A percentile compares a stretch with the other conserved stretches of the same genome.
phyloP scores from a whole-genome alignment of 2,888 invertebrate genomes.

The Furcula furcula region DNA sequence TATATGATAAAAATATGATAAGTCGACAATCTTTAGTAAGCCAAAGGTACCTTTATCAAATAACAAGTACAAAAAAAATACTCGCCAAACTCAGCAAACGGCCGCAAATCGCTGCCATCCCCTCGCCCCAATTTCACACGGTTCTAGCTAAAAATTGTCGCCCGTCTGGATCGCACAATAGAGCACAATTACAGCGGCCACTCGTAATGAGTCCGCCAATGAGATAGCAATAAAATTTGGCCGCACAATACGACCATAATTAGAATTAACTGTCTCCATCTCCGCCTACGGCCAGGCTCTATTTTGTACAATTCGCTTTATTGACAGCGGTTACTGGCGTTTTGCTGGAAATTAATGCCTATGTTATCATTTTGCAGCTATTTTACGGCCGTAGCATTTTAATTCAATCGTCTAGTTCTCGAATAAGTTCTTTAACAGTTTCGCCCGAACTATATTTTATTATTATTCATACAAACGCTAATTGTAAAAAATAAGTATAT shows the following conservation, averaged over 20 bases:
- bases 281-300: conserved; percentile 67
- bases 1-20: too few species aligned
- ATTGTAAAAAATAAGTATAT: too few species aligned
- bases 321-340: conserved; percentile 51
- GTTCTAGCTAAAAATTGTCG: conserved; percentile 63
- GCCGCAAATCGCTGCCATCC: conserved; percentile 50
- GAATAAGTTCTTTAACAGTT: too few species aligned
- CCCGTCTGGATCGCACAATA: conserved; percentile 58
- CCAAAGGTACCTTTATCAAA: too few species aligned
- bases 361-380: background rate
- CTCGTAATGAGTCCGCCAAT: conserved; percentile 72
- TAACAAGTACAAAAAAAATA: conserved; percentile 25
- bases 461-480: too few species aligned
- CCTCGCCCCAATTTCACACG: conserved; percentile 69
- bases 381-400: too few species aligned
- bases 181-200: conserved; percentile 62
- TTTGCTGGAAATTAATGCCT: conserved; percentile 7
- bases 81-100: conserved; percentile 42
- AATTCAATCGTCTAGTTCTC: too few species aligned
- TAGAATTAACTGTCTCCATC: conserved; percentile 79
- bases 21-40: too few species aligned
- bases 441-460: too few species aligned
- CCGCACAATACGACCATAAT: conserved; percentile 75
- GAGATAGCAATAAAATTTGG: conserved; percentile 79
- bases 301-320: conserved; percentile 45